These are phyloP conservation scores for Brachypalpus laphriformis DNA, from an alignment of 2,888 invertebrate species.

Conservation along the genomic window DNA sequence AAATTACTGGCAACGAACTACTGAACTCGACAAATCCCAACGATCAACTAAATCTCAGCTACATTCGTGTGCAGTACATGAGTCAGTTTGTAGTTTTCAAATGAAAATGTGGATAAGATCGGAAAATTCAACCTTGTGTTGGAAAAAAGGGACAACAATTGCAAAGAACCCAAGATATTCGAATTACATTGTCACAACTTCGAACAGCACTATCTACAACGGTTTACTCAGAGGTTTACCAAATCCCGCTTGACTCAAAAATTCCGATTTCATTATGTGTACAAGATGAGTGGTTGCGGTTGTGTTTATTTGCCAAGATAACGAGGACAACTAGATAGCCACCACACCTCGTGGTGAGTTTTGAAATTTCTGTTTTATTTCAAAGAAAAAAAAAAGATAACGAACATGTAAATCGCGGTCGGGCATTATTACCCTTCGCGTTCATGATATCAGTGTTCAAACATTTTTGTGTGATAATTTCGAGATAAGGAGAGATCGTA, in stretches of 20 bases:
- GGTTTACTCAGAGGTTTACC: neutral
- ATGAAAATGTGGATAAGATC: neutral
- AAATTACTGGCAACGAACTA: neutral
- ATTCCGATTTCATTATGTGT: neutral
- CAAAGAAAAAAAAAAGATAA: neutral
- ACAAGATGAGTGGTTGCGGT: slow-evolving; percentile 4
- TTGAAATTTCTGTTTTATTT: neutral
- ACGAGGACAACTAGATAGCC: neutral
- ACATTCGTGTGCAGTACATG: neutral
- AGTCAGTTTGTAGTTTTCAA: neutral
- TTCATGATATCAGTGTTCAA: slow-evolving; percentile 50
- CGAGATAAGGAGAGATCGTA: slow-evolving; percentile 39
- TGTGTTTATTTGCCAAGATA: slow-evolving; percentile 30
- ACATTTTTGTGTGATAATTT: slow-evolving; percentile 42
- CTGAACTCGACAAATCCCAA: neutral
- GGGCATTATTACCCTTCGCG: neutral
- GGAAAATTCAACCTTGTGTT: neutral
- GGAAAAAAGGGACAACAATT: neutral
- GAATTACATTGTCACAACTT: neutral
- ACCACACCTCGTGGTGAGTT: slow-evolving; percentile 27
- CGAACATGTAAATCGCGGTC: neutral
- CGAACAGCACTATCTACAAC: neutral
- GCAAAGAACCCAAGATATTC: slow-evolving; percentile 3
- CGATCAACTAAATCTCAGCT: neutral
- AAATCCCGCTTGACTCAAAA: neutral